Evolutionary conservation across 2,113 vertebrate genomes (phyloP), one percentile per base, ranked within the genome.

Genomic region (Canis aureus): DNA sequence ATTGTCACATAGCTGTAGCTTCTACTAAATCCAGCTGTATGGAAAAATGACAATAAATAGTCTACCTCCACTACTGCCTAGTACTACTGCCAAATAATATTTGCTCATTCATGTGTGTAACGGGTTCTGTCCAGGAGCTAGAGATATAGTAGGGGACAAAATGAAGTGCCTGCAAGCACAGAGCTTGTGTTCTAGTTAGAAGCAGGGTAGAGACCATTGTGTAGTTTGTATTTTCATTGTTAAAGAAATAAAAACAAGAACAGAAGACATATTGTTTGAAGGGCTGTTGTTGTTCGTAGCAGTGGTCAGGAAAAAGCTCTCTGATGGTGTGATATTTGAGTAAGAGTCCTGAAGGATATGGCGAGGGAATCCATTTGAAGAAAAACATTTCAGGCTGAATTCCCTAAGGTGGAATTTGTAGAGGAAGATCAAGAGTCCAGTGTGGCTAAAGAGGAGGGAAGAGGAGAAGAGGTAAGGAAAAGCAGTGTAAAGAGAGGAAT

Each of bases 51-150:
- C 17, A 32, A 20, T 64, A 35, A 76, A 76, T 19, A 57, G 6
- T 17, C 17, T 81, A 10, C 16, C 3, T 53, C 51, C 57, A 84
- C 15, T 59, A 25, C n/a, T 73, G 64, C n/a, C 59, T 76, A 27
- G 38, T 55, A 71, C 35, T 69, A 51, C 59, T 94, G 27, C 29
- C 51, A 92, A 84, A 89, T 90, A 80, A 67, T n/a, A 85, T 81
- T 25, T 17, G 66, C 22, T 84, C 29, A n/a, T 6, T 57, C 12
- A 5, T 20, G 16, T 95, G 51, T 35, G 9, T 49, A 86, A 20
- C 6, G 51, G 32, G 12, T 49, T 73, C 66, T 76, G 13, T 35
- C 51, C 25, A 76, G 32, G 43, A 62, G 12, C 62, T 53, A 29
- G 20, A 67, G 20, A 80, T 23, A n/a, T 0, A 59, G 6, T 20